phyloP scores from a whole-genome alignment of 2,113 vertebrate species.

The Myrmophylax atrothorax region DNA sequence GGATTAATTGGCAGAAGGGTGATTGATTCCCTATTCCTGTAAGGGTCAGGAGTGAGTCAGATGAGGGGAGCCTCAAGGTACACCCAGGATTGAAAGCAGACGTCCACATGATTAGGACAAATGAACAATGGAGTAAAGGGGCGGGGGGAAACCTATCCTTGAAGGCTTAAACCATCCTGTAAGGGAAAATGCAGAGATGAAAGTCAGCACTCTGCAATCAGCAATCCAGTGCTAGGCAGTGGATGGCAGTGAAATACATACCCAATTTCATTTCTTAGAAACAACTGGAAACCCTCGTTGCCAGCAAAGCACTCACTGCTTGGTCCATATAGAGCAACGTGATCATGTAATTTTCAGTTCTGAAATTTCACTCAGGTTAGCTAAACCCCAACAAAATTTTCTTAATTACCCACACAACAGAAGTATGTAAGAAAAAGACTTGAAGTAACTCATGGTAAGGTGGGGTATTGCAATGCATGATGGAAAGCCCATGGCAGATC shows the following conservation, averaged over 20 bases:
- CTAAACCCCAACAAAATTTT: background rate
- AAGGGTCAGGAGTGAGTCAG: background rate
- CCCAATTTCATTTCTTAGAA: background rate
- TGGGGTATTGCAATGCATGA: background rate
- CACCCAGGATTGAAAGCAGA: slow-evolving; percentile 47
- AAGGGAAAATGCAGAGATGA: background rate
- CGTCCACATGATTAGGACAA: background rate
- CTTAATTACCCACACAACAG: background rate
- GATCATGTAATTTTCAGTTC: background rate
- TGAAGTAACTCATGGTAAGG: background rate
- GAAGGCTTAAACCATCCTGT: background rate
- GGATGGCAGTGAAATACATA: background rate
- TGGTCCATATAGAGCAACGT: background rate
- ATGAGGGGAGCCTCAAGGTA: slow-evolving; percentile 10
- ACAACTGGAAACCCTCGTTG: background rate
- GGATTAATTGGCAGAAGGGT: slow-evolving; percentile 18
- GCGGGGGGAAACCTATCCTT: background rate
- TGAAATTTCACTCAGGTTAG: background rate
- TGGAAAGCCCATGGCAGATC: background rate
- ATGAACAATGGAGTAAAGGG: background rate
- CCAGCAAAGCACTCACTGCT: background rate
- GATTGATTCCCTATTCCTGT: slow-evolving; percentile 7
- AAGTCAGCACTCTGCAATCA: background rate
- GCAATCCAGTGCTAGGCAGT: background rate
- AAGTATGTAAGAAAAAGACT: background rate